Conservation (phyloP, 2,797 vertebrate species). For the Pipistrellus pygmaeus region DNA sequence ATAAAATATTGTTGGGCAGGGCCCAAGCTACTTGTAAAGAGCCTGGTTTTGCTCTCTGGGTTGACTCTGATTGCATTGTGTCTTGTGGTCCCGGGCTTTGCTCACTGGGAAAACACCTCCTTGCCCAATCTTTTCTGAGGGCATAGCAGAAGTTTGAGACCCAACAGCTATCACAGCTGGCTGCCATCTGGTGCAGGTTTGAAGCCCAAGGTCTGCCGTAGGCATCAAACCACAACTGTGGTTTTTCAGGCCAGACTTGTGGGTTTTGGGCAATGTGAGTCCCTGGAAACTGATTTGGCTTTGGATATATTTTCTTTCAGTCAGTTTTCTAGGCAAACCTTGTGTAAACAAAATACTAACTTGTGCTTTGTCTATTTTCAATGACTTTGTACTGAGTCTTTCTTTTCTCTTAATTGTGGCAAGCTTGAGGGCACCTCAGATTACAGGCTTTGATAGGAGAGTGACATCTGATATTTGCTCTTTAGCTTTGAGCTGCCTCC, state of each 20-base stretch:
- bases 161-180: not conserved
- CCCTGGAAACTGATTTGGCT: not conserved
- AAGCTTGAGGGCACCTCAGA: not conserved
- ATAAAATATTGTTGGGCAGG: not conserved
- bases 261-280: not conserved
- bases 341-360: not conserved
- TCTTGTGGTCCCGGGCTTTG: not conserved
- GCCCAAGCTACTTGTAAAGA: not conserved
- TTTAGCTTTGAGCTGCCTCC: not conserved
- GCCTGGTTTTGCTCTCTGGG: not conserved
- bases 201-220: constrained; percentile 7
- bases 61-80: not conserved
- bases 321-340: not conserved
- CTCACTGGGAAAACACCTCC: not conserved
- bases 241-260: constrained; percentile 22
- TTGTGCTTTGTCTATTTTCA: not conserved
- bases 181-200: constrained; percentile 59
- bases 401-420: not conserved
- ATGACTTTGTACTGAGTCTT: not conserved
- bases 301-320: constrained; percentile 4
- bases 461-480: not conserved
- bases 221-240: not conserved
- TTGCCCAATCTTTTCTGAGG: not conserved
- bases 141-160: not conserved
- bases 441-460: not conserved